Evolutionary conservation across 2,888 invertebrate genomes (phyloP), one percentile per base, ranked within the genome.

Genomic region (Enchytraeus crypticus): DNA sequence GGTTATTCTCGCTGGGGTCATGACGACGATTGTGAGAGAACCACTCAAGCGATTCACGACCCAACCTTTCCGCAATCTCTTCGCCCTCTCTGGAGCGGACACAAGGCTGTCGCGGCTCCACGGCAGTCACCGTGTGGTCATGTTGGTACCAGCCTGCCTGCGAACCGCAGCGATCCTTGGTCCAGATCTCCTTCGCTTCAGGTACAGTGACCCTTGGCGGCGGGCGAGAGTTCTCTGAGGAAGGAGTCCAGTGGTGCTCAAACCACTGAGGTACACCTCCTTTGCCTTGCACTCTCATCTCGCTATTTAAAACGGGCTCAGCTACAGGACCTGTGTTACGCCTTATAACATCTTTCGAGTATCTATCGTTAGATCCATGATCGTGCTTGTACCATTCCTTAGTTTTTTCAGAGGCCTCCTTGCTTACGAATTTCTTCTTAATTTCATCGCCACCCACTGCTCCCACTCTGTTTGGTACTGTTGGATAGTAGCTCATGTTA

Each of bases 381-480:
- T 66, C 66, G 34, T 66, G 68, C 14, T 57, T 57, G 60, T 66
- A 70, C 70, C 70, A 70, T 33, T 65, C 56, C 45, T 46, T 64
- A 3, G 61, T 58, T 8, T 58, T 47, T n/a, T 54, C 57, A 14
- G 46, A 33, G 8, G 51, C 47, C 27, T 66, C 27, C 27, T 26
- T 27, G n/a, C 60, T 55, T 18, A 14, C 33, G 14, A 45, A 27
- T 21, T 57, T 68, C 30, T 51, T 60, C 43, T 65, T 62, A 43
- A 60, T 33, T 21, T 63, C 62, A 8, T 55, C 30, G 5, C 55
- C 60, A 14, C 60, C 57, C 0, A 26, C 1, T 0, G 59, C 33
- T 11, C 59, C 62, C 3, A 4, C 2, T 5, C 33, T 51, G 14
- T 51, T 30, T 26, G 62, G 61, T 23, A 63, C 33, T 2, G 68